Percentiles rank a stretch among this genome's conserved stretches.
Evolutionary conservation across 2,888 invertebrate species (phyloP).

Genomic region (Lithophane ornitopus): DNA sequence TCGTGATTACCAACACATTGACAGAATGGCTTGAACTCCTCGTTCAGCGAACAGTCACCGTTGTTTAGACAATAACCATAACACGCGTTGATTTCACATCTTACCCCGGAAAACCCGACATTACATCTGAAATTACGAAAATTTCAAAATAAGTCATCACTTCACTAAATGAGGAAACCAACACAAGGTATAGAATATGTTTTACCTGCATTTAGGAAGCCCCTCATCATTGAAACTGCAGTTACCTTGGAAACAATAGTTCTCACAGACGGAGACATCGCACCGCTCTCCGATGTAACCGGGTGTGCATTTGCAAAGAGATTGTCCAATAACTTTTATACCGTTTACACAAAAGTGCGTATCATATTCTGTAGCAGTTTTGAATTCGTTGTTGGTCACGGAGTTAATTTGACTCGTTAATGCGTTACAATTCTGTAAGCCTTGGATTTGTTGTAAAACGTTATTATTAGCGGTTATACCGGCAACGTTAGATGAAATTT

Average conservation of each 20-base stretch:
- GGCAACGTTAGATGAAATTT: conserved; percentile 78
- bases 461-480: conserved; percentile 82
- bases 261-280: conserved; percentile 90
- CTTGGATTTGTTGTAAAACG: conserved; percentile 79
- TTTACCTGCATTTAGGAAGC: conserved; percentile 77
- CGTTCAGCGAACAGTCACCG: conserved; percentile 88
- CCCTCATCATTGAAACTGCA: conserved; percentile 85
- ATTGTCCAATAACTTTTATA: conserved; percentile 71
- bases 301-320: conserved; percentile 81
- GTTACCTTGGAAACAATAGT: conserved; percentile 93
- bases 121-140: conserved; percentile 71
- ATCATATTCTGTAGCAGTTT: conserved; percentile 74
- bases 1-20: conserved; percentile 85
- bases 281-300: background rate
- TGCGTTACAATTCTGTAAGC: conserved; percentile 73
- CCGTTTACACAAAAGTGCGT: conserved; percentile 84
- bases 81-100: conserved; percentile 90
- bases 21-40: conserved; percentile 82
- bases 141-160: background rate
- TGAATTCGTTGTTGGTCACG: conserved; percentile 77
- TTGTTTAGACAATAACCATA: conserved; percentile 91
- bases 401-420: conserved; percentile 74
- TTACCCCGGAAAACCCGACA: conserved; percentile 80
- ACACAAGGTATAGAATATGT: conserved; percentile 3
- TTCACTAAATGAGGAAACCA: background rate